Percentiles rank a stretch among this genome's conserved stretches.
These are phyloP conservation scores for Vireo griseus DNA, from an alignment of 2,797 vertebrate species.

Conservation along the genomic window DNA sequence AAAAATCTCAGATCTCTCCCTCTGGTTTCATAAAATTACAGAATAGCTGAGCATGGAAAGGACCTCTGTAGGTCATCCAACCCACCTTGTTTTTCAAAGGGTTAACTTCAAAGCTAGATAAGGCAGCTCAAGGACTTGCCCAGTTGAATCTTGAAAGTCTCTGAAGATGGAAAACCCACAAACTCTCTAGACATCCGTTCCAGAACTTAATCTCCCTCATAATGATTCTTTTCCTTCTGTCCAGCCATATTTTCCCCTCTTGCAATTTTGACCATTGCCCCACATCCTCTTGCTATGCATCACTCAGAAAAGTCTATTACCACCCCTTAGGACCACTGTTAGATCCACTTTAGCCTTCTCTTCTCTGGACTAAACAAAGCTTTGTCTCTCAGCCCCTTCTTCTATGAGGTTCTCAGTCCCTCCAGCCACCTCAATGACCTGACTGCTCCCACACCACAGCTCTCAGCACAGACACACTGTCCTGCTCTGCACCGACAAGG, in stretches of 20 bases:
- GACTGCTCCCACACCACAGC: neutral
- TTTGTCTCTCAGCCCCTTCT: neutral
- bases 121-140: neutral
- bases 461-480: neutral
- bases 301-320: neutral
- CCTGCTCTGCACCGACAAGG: neutral
- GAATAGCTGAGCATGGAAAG: neutral
- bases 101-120: neutral
- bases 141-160: neutral
- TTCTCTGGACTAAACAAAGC: neutral
- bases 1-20: neutral
- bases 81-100: neutral
- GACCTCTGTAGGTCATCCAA: neutral
- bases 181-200: neutral
- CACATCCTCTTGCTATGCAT: neutral
- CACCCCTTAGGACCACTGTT: neutral
- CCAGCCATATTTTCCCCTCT: neutral
- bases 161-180: neutral
- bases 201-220: neutral
- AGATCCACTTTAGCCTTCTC: neutral
- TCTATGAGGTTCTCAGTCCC: neutral
- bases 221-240: neutral
- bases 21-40: neutral
- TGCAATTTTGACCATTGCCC: neutral
- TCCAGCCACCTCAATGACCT: rapidly evolving